Evolutionary conservation across 2,113 vertebrate species (phyloP), one percentile per base, ranked within the genome.

Genomic region (Myanophis thanlyinensis): DNA sequence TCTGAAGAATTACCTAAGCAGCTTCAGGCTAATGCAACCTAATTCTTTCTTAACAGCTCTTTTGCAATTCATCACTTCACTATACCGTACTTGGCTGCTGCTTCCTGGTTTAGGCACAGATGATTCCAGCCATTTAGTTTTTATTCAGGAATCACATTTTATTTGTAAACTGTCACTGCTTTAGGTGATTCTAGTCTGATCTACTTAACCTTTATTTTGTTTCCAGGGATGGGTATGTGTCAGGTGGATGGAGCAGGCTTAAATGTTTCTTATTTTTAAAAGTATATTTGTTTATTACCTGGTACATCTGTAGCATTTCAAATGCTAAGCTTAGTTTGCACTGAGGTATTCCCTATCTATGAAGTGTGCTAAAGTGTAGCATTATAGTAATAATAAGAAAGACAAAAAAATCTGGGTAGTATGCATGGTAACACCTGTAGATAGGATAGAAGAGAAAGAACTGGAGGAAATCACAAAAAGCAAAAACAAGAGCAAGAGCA

Each of bases 251-350:
- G 35, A 44, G 18, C 18, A 44, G 15, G 18, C 1, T 44, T 91
- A 96, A 96, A 89, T 92, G 87, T 90, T 67, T 95, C 92, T 96
- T 88, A 88, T 92, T 95, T 94, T 93, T 18, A 59, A 96, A 91
- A 94, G 85, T 95, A 94, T 93, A 95, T 93, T 94, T 95, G 91
- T 91, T 80, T 80, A 91, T 23, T 92, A 44, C 18, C 73, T 40
- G 73, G 18, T 20, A 80, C 35, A 44, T 22, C 35, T 80, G 30
- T 47, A 93, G 62, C 90, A 51, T 46, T 92, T 93, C 91, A 96
- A 95, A 94, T 35, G 91, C 90, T 91, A 59, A 80, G 27, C 15
- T 91, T 96, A 94, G 86, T 40, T 93, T 87, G 87, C 93, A 84
- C 35, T 87, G 80, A 92, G 94, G 92, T 90, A 15, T 96, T 93